Percentiles rank a stretch among this genome's conserved stretches.
Conservation (phyloP, 2,797 vertebrate species). For the Trachops cirrhosus region DNA sequence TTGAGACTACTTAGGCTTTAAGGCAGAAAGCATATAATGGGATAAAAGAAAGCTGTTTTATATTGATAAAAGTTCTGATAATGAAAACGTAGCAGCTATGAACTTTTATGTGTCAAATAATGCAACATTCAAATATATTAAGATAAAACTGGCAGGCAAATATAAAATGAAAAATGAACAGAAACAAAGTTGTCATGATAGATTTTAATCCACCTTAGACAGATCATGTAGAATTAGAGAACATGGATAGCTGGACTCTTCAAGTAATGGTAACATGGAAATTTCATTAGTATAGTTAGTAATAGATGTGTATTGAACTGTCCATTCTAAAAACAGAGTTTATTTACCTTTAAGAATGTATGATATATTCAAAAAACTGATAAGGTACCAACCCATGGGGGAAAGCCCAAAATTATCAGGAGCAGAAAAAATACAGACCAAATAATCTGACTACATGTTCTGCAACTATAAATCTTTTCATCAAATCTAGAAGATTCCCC, state of each 20-base stretch:
- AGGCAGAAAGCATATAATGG: background rate
- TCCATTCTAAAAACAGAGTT: background rate
- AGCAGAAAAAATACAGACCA: background rate
- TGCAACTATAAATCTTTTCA: background rate
- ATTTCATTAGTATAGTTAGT: background rate
- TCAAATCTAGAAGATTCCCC: background rate
- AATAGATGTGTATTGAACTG: background rate
- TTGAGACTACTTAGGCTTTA: background rate
- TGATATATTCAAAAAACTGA: slow-evolving; percentile 15
- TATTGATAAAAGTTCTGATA: background rate
- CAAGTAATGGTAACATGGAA: slow-evolving; percentile 25
- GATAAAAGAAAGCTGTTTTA: background rate
- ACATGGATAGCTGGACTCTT: background rate
- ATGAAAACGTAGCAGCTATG: background rate
- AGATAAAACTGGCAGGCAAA: background rate
- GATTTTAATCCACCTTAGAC: background rate
- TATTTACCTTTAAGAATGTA: slow-evolving; percentile 4
- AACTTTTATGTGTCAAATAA: background rate
- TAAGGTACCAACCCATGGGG: background rate
- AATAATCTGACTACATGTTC: background rate
- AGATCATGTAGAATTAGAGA: slow-evolving; percentile 28
- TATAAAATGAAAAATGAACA: background rate
- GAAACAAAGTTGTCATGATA: background rate
- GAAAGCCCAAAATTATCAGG: background rate
- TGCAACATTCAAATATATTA: background rate